Evolutionary conservation across 2,113 vertebrate species (phyloP).

Genomic region (Heptranchias perlo): DNA sequence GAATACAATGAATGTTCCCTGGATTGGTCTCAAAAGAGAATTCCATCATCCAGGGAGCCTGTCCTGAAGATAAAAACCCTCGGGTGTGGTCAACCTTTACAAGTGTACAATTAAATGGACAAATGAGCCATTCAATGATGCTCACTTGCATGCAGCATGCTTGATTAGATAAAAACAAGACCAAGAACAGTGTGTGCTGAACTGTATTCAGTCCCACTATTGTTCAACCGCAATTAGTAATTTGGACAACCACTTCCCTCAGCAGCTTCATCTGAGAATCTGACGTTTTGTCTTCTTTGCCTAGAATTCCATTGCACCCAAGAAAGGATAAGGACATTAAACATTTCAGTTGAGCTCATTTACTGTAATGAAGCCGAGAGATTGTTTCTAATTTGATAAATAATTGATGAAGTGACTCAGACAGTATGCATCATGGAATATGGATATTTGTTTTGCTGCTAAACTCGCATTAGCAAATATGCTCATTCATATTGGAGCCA

Average conservation of each 20-base stretch:
- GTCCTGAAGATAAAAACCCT: not conserved
- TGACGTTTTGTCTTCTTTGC: not conserved
- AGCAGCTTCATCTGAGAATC: not conserved
- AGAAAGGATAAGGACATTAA: not conserved
- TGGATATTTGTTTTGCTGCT: not conserved
- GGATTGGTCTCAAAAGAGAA: not conserved
- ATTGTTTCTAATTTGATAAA: not conserved
- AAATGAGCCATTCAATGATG: not conserved
- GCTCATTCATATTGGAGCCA: not conserved
- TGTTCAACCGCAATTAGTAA: not conserved
- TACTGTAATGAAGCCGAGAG: not conserved
- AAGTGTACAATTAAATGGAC: not conserved
- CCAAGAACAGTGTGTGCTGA: not conserved
- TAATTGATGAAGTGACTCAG: not conserved
- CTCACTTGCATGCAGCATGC: not conserved
- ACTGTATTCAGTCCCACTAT: not conserved
- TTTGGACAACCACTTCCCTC: not conserved
- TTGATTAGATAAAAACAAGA: slow-evolving; percentile 11
- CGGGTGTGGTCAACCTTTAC: not conserved
- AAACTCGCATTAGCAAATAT: not conserved
- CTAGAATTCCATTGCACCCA: not conserved
- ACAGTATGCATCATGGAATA: not conserved
- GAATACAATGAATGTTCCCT: not conserved
- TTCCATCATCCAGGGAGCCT: not conserved
- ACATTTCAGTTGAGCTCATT: not conserved